Base-by-base conservation (phyloP, 30 jellyfish, hydroid and myxozoan species). In the Mastigias papua region DNA sequence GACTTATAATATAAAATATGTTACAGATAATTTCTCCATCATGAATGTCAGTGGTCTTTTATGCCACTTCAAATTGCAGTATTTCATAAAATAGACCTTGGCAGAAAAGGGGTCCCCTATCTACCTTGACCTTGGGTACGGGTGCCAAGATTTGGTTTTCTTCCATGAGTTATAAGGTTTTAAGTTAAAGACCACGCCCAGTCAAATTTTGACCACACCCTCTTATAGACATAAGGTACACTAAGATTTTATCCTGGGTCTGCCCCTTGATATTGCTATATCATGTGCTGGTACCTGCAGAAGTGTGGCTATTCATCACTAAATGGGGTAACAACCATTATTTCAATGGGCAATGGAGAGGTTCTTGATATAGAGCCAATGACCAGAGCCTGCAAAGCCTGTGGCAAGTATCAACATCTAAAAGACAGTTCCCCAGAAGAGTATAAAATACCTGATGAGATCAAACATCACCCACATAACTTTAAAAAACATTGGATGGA, bases 221-320 rank as follows among this genome's bases (percentile, higher is more conserved):
- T n/a, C n/a, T n/a, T 13, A 11, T 21, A 57, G 21, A 28, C 1
- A 6, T 2, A 19, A 6, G 7, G 28, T 1, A 1, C 6, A 0
- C 28, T 1, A n/a, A n/a, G n/a, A n/a, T n/a, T n/a, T 57, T 57
- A 57, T 57, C 21, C 69, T 1, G 69, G 7, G 28, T 57, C 69
- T 57, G 7, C 69, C 21, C 69, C 69, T 19, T 19, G 69, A 25
- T n/a, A 60, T 21, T 22, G 72, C 33, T 21, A 19, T 60, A 22
- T 60, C 72, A 60, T 60, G 72, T 60, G 72, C 10, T 60, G 72
- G n/a, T 21, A 60, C n/a, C 29, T 60, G 72, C 72, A 60, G 72
- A 60, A 60, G 72, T 21, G 72, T 22, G 72, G 72, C 33, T 60
- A 19, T 15, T 42, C 54, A 42, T 42, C 54, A 42, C 54, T 42